Evolutionary conservation across 2,888 invertebrate genomes (phyloP).

Genomic region (Harpagoxenus sublaevis): DNA sequence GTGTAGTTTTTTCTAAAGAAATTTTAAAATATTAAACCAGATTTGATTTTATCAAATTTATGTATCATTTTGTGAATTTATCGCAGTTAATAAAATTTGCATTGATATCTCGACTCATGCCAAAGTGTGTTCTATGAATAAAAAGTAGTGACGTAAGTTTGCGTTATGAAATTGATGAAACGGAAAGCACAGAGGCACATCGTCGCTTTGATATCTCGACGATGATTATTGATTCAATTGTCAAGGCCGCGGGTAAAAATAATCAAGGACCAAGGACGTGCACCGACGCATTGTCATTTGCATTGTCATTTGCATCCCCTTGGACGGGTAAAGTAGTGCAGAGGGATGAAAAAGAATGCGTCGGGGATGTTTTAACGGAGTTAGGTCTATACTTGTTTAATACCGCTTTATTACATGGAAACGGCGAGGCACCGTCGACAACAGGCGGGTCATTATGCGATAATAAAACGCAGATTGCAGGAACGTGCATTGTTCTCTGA

Average conservation of each 20-base stretch:
- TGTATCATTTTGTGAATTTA: background rate
- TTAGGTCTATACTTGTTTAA: slow-evolving; percentile 80
- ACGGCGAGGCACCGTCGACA: slow-evolving; percentile 72
- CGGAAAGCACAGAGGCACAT: background rate
- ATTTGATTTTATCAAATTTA: background rate
- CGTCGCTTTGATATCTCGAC: background rate
- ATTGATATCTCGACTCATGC: background rate
- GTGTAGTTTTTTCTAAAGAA: background rate
- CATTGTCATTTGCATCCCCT: background rate
- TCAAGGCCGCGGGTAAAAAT: background rate
- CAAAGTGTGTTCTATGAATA: background rate
- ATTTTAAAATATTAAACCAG: background rate
- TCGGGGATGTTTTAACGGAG: slow-evolving; percentile 65
- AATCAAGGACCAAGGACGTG: background rate
- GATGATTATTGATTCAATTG: slow-evolving; percentile 5
- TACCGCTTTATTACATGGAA: slow-evolving; percentile 80
- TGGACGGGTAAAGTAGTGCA: background rate
- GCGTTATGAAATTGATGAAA: background rate
- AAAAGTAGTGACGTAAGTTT: background rate
- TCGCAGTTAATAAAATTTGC: slow-evolving; percentile 22
- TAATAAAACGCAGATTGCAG: slow-evolving; percentile 79
- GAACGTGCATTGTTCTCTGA: slow-evolving; percentile 44
- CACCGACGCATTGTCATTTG: slow-evolving; percentile 1
- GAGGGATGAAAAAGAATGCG: background rate
- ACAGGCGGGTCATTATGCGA: slow-evolving; percentile 76